Conservation (phyloP, 2,113 vertebrate species). For the Cranoglanis bouderius region DNA sequence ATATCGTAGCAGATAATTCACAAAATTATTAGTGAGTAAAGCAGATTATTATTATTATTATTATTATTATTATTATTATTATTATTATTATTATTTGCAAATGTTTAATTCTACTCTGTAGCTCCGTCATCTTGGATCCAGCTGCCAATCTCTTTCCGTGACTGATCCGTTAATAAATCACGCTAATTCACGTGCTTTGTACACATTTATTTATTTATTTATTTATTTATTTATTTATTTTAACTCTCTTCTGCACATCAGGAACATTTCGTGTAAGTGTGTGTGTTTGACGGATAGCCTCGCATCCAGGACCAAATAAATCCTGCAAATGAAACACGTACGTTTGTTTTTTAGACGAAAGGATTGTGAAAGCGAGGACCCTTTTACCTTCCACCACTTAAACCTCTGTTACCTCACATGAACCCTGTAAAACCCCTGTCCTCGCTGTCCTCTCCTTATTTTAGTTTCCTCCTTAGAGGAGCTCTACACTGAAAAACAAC, state of each 20-base stretch:
- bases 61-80: neutral
- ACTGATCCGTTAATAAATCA: neutral
- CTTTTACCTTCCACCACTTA: neutral
- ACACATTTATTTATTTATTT: too few relatives aligned
- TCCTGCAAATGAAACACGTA: neutral
- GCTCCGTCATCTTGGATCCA: neutral
- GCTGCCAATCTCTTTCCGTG: conserved; percentile 1
- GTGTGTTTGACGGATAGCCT: neutral
- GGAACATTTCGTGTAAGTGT: neutral
- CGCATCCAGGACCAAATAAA: neutral
- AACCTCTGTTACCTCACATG: neutral
- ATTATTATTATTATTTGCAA: neutral
- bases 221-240: too few relatives aligned
- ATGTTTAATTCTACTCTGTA: neutral
- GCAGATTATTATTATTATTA: neutral
- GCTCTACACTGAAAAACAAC: neutral
- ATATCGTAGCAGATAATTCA: neutral
- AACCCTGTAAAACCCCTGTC: neutral
- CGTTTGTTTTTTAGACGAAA: neutral
- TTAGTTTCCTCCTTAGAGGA: neutral
- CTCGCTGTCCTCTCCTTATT: neutral
- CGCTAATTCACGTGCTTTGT: neutral
- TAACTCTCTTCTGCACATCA: neutral
- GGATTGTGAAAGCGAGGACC: neutral
- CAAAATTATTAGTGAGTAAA: neutral